These are phyloP conservation scores for Tryphoninae sp. DNA, from an alignment of 2,888 invertebrate genomes.

Conservation along the genomic window DNA sequence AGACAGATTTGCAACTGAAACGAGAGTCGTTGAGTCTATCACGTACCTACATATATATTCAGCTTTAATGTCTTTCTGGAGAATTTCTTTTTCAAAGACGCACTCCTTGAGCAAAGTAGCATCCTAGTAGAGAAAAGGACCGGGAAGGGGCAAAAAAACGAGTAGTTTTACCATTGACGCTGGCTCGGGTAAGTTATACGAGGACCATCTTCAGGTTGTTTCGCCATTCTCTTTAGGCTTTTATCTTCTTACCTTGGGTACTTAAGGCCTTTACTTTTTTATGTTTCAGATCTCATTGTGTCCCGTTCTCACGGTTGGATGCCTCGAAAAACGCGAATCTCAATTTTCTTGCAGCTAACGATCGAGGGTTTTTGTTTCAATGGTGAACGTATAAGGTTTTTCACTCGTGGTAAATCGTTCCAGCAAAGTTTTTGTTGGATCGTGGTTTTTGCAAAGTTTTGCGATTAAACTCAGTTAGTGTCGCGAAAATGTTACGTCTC, in stretches of 20 bases:
- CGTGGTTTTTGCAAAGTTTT: neutral
- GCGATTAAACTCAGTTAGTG: conserved; percentile 3
- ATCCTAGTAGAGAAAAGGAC: neutral
- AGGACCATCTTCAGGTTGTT: conserved; percentile 2
- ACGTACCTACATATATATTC: conserved; percentile 13
- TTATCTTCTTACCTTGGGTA: neutral
- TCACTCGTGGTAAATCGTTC: neutral
- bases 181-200: neutral
- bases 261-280: neutral
- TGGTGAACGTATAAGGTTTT: neutral
- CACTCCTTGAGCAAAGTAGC: conserved; percentile 7
- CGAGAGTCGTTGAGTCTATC: conserved; percentile 23
- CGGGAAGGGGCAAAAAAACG: neutral
- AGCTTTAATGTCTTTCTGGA: conserved; percentile 31
- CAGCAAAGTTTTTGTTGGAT: neutral
- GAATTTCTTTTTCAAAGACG: conserved; percentile 24
- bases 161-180: neutral
- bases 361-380: too few species aligned
- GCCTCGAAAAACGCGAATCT: too few species aligned
- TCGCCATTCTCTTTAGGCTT: neutral
- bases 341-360: too few species aligned
- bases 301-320: neutral
- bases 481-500: conserved; percentile 20
- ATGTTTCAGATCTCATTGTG: neutral
- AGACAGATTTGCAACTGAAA: conserved; percentile 13